Evolutionary conservation across 2,113 vertebrate genomes (phyloP), one percentile per base, ranked within the genome.

Genomic region (Pithys albifrons): DNA sequence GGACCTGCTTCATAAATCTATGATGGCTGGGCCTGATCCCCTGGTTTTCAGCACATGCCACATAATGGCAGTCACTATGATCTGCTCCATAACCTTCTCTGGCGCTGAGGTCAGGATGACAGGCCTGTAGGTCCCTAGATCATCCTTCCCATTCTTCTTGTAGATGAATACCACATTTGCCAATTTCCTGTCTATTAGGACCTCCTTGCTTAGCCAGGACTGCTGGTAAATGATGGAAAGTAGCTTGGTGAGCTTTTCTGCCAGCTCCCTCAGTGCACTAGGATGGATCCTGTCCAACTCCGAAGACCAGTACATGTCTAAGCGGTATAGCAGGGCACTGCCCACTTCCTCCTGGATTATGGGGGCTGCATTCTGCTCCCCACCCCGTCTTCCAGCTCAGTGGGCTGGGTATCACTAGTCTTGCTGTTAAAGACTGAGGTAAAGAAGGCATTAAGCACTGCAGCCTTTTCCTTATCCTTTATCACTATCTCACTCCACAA

Each of bases 61-160:
- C 7, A 10, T 65, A 48, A 52, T 43, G 10, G 31, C 46, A 43
- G 12, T 19, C 16, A 52, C 13, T 25, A 59, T 31, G 20, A 72
- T 72, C 67, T 72, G 31, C 25, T 80, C 25, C 25, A 37, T 25
- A 41, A 33, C 11, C 27, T 28, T 33, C 18, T 24, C 12, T 1
- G 0, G 23, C 51, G 58, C 22, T 0, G 0, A 51, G 13, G 37
- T 46, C 28, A 67, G 33, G 18, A 41, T 59, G 37, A 43, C 29
- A 55, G 39, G 37, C 29, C 37, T 24, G 12, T 8, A 73, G 37
- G 2, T 33, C 14, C 31, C 25, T 4, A 3, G 25, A 51, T 41
- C 14, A 7, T 28, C 22, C 51, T 81, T 49, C 64, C 2, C 4
- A 11, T 6, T 14, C 6, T 66, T 57, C 61, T 10, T 55, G 51